phyloP scores from a whole-genome alignment of 1,140 invertebrate species.

The Amyelois transitella region DNA sequence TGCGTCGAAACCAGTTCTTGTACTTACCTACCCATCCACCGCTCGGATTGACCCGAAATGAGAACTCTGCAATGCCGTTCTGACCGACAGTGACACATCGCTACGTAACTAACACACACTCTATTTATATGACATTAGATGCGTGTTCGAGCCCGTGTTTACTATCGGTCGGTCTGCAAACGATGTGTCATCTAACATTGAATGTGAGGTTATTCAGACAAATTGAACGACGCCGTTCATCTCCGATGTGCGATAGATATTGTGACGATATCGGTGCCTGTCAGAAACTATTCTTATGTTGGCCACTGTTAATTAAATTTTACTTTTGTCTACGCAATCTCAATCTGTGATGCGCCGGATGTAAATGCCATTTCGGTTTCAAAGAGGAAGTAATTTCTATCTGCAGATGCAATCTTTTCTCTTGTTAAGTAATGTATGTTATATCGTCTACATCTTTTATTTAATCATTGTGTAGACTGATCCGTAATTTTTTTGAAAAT shows the following conservation, averaged over 20 bases:
- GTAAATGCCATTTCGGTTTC: neutral
- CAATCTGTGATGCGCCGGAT: neutral
- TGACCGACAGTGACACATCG: slow-evolving; percentile 52
- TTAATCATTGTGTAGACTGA: too few species aligned
- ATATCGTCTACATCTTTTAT: neutral
- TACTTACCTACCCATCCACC: slow-evolving; percentile 43
- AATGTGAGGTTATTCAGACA: slow-evolving; percentile 54
- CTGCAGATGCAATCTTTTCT: neutral
- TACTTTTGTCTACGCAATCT: slow-evolving; percentile 12
- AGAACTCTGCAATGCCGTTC: slow-evolving; percentile 18
- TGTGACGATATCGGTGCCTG: slow-evolving; percentile 6
- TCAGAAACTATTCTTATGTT: slow-evolving; percentile 28
- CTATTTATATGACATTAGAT: slow-evolving; percentile 59
- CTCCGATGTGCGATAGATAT: slow-evolving; percentile 15
- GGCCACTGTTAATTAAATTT: slow-evolving; percentile 25
- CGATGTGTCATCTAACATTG: slow-evolving; percentile 66
- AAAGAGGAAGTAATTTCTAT: neutral
- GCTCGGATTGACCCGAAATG: slow-evolving; percentile 24
- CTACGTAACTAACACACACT: slow-evolving; percentile 65
- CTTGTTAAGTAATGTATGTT: neutral
- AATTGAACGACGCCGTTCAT: slow-evolving; percentile 39
- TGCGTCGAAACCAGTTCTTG: slow-evolving; percentile 5
- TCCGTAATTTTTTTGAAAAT: too few species aligned
- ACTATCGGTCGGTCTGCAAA: slow-evolving; percentile 56
- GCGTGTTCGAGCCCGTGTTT: slow-evolving; percentile 60